Percentiles rank a stretch among this genome's conserved stretches.
Conservation (phyloP, 2,113 vertebrate species). For the Varanus komodoensis region DNA sequence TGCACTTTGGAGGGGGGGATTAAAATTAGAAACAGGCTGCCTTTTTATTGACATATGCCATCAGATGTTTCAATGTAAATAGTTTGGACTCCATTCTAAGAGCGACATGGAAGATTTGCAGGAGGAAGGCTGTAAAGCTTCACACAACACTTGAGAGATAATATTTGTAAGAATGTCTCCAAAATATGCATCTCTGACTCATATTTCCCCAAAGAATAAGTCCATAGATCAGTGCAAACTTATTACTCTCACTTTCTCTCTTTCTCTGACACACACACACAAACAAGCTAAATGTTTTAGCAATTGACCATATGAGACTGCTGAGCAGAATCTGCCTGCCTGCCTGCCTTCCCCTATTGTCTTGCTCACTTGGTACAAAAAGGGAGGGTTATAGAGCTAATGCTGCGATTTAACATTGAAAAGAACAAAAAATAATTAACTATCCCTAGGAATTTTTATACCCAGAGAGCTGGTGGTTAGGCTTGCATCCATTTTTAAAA, state of each 20-base stretch:
- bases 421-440: constrained; percentile 54
- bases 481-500: constrained; percentile 30
- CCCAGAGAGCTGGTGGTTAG: constrained; percentile 30
- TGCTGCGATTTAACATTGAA: constrained; percentile 52
- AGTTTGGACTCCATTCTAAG: constrained; percentile 66
- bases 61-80: constrained; percentile 73
- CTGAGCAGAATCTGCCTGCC: constrained; percentile 25
- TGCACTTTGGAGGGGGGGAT: constrained; percentile 58
- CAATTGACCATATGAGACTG: constrained; percentile 47
- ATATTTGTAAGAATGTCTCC: constrained; percentile 75
- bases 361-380: constrained; percentile 27
- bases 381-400: not conserved
- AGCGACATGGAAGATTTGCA: constrained; percentile 71
- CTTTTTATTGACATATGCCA: constrained; percentile 75
- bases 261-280: constrained; percentile 36
- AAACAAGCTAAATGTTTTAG: constrained; percentile 44
- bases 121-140: constrained; percentile 76
- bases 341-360: constrained; percentile 23
- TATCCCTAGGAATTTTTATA: constrained; percentile 44
- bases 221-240: constrained; percentile 72
- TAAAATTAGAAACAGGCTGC: constrained; percentile 61
- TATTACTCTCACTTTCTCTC: constrained; percentile 50
- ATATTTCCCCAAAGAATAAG: constrained; percentile 75
- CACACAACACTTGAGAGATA: constrained; percentile 79
- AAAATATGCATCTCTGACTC: constrained; percentile 74